Base-by-base conservation (phyloP, 2,113 vertebrate species). In the Phyllostomus discolor region DNA sequence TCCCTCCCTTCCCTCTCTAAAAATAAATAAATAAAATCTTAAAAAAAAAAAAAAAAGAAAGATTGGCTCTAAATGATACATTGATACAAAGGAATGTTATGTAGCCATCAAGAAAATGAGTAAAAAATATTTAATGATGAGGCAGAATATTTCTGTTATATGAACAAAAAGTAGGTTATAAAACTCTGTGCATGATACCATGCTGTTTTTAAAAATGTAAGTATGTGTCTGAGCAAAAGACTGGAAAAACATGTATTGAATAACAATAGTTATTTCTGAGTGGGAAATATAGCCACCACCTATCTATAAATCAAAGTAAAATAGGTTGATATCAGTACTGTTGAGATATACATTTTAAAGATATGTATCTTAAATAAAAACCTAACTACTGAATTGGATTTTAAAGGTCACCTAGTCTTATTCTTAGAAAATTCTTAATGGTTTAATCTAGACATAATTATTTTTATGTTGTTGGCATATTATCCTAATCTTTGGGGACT, bases 101-200 rank as follows among this genome's bases (percentile, higher is more conserved):
- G 26, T 38, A 48, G n/a, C 5, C 38, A 88, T 59, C 88, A 84
- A 79, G 14, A 43, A 79, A 90, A 64, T 67, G 8, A n/a, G 1
- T 79, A 82, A 76, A 81, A 81, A 17, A 83, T 52, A 67, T 19
- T 86, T 97, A 72, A 87, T 69, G n/a, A 43, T 92, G 66, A 96
- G 19, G 62, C 14, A 87, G 43, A 15, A 48, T 72, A 17, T 86
- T 93, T 86, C 26, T 62, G 15, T 4, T 6, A 54, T 86, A 10
- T 54, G 28, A 89, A 76, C 19, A 62, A 72, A 48, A 91, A 70
- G 19, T 1, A 41, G 22, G 5, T 59, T 79, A 57, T 79, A 90
- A 95, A 95, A 83, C 6, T 67, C 2, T 62, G 35, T 73, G 19
- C 5, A 48, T 69, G 1, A 17, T 73, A 67, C 14, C 5, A 79